Evolutionary conservation across 2,797 vertebrate genomes (phyloP).

Genomic region (Tachyglossus aculeatus): DNA sequence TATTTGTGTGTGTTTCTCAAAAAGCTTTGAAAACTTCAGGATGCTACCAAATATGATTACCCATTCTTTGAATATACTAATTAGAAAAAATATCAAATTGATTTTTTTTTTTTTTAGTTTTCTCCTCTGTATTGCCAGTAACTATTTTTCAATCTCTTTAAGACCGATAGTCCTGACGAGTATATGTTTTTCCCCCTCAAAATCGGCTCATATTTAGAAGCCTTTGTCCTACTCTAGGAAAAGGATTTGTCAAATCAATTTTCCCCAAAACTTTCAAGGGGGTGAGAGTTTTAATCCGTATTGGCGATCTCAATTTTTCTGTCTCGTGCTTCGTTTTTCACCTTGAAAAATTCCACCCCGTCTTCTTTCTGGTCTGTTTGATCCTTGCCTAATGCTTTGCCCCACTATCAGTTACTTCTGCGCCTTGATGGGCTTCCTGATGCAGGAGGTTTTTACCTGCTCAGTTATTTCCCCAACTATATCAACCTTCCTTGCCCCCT

Average conservation of each 20-base stretch:
- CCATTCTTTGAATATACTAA: constrained; percentile 55
- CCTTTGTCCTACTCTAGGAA: constrained; percentile 35
- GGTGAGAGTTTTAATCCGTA: constrained; percentile 16
- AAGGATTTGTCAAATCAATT: constrained; percentile 30
- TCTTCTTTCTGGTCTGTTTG: too few relatives aligned
- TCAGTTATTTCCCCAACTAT: constrained; percentile 5
- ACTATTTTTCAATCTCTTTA: too few relatives aligned
- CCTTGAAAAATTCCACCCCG: too few relatives aligned
- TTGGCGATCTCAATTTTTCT: too few relatives aligned
- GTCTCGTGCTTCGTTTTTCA: too few relatives aligned
- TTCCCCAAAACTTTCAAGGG: constrained; percentile 17
- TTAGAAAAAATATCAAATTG: constrained; percentile 65
- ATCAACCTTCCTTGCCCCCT: constrained; percentile 52
- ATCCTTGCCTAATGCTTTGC: constrained; percentile 25
- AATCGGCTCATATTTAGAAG: constrained; percentile 52
- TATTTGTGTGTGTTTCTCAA: constrained; percentile 87
- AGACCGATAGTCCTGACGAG: too few relatives aligned
- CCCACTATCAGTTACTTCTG: constrained; percentile 57
- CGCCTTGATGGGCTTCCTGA: constrained; percentile 50
- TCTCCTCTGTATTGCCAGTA: constrained; percentile 42
- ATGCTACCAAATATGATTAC: constrained; percentile 63
- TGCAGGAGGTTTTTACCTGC: constrained; percentile 24
- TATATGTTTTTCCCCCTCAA: constrained; percentile 32
- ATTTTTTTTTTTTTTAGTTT: constrained; percentile 54
- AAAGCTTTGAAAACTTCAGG: constrained; percentile 77